phyloP scores from a whole-genome alignment of 1,140 invertebrate genomes.

The Cryptotermes secundus region DNA sequence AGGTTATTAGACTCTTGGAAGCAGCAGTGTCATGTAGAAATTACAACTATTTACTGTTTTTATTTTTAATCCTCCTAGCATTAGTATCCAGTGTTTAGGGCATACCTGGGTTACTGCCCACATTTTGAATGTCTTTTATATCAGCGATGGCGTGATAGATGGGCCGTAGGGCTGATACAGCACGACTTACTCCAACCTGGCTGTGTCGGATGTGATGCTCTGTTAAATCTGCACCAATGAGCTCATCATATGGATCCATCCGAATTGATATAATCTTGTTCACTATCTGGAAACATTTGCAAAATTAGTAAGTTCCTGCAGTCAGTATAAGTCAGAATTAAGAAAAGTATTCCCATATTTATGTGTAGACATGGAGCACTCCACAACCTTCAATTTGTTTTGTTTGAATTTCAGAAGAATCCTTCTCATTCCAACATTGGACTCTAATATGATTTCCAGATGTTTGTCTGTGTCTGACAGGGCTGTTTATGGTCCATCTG shows the following conservation, averaged over 20 bases:
- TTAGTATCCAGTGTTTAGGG: no score
- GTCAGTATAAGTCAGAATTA: background rate
- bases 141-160: constrained; percentile 49
- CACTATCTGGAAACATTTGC: constrained; percentile 54
- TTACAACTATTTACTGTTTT: no score
- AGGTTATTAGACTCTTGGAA: no score
- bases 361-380: constrained; percentile 29
- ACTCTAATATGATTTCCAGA: no score
- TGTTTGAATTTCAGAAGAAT: background rate
- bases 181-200: constrained; percentile 61
- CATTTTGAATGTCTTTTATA: constrained; percentile 47
- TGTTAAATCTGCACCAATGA: constrained; percentile 82
- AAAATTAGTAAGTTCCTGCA: background rate
- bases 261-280: constrained; percentile 78
- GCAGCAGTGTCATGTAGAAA: no score
- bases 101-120: constrained; percentile 60
- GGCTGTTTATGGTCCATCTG: no score
- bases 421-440: background rate
- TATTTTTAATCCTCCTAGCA: no score
- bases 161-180: constrained; percentile 57
- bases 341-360: background rate
- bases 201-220: constrained; percentile 75
- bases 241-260: constrained; percentile 79
- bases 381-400: background rate
- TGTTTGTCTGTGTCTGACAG: background rate